Base-by-base conservation (phyloP, 2,888 invertebrate genomes). In the Helobdella robusta region DNA sequence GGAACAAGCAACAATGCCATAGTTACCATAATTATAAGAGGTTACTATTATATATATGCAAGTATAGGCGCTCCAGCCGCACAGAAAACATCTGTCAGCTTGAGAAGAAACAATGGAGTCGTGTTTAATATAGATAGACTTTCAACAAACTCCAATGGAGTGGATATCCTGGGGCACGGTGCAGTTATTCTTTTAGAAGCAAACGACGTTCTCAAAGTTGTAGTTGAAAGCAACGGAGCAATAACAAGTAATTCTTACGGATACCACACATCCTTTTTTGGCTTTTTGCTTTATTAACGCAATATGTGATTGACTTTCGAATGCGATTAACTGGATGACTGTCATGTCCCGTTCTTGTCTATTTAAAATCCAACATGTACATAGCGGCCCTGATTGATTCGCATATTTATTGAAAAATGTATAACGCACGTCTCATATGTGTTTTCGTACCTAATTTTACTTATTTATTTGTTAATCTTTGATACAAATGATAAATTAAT, bases 11-110 rank as follows among this genome's bases (percentile, higher is more conserved):
- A 50, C 25, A 35, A 28, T 28, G 52, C 52, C 4, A 48, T n/a
- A n/a, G 40, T 67, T n/a, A 59, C 36, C 11, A 59, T 67, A 32
- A 30, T 44, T 25, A 50, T 15, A 32, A 64, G 40, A 15, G 67
- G 67, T n/a, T 67, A 59, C 30, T 67, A 67, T 48, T 67, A 67
- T 30, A 60, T 67, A 34, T 67, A 67, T 35, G 50, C 65, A 46
- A 67, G 67, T 54, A 34, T 59, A 3, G 67, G 67, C 8, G 28
- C 54, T 2, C 28, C 23, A 20, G 18, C 60, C 15, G 23, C 11
- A 25, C 34, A 59, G 32, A 65, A 18, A 30, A 48, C 59, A 15
- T 8, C 56, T n/a, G 36, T 65, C 4, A 64, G 40, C 36, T 50
- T 67, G 25, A 34, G 34, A 35, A 40, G 48, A 35, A 67, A 60